phyloP scores from a whole-genome alignment of 2,113 vertebrate genomes.

The Ahaetulla prasina region DNA sequence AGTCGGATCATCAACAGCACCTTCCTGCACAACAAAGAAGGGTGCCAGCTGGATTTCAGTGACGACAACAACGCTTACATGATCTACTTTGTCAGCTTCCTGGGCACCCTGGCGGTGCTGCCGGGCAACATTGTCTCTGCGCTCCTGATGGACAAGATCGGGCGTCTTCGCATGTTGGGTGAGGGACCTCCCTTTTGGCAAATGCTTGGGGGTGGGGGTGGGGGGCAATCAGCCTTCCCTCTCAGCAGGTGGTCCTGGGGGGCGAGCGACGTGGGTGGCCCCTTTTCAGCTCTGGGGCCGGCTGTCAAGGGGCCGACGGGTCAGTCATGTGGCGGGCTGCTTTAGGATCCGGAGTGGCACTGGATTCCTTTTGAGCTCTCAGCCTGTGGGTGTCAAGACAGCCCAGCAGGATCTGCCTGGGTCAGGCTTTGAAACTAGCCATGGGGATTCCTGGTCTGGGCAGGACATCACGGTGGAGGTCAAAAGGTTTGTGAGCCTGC shows the following conservation, averaged over 20 bases:
- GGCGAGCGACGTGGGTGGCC: fast-evolving
- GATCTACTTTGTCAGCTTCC: constrained; percentile 97
- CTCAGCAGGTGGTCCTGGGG: not conserved
- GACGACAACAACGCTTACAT: constrained; percentile 97
- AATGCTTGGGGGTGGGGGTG: not conserved
- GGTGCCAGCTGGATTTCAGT: constrained; percentile 90
- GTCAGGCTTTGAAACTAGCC: not conserved
- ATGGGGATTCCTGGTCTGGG: not conserved
- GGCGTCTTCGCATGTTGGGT: constrained; percentile 95
- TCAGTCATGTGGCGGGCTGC: not conserved
- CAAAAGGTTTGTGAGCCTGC: not conserved
- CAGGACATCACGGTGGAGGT: not conserved
- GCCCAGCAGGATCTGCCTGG: not conserved
- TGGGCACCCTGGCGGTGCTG: constrained; percentile 92
- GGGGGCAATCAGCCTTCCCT: not conserved
- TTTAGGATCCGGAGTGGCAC: not conserved
- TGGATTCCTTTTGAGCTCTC: not conserved
- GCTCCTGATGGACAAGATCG: constrained; percentile 97
- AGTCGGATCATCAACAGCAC: constrained; percentile 90
- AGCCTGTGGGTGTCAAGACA: not conserved
- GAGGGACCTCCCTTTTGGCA: not conserved
- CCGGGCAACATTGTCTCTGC: constrained; percentile 96
- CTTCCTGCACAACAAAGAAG: constrained; percentile 96
- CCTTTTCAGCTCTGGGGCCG: not conserved
- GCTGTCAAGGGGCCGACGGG: not conserved